These are phyloP conservation scores for Cerastis leucographa DNA, from an alignment of 2,888 invertebrate species.

Conservation along the genomic window DNA sequence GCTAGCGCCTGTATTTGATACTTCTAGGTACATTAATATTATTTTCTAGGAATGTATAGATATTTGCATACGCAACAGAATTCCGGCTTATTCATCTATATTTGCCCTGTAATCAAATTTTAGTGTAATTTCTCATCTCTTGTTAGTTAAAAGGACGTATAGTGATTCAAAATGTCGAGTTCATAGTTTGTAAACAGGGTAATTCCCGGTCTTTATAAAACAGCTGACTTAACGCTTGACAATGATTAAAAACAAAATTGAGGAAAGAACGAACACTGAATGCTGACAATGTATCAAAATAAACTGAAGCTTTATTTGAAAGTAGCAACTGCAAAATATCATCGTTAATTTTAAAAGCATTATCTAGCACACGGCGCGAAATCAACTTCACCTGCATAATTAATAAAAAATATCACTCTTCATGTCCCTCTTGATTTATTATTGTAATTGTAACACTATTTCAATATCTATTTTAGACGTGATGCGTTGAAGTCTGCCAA, in stretches of 20 bases:
- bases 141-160: slow-evolving; percentile 26
- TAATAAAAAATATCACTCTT: slow-evolving; percentile 33
- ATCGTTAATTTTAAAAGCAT: not conserved
- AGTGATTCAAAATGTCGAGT: slow-evolving; percentile 34
- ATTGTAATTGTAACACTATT: slow-evolving; percentile 33
- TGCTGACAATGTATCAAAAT: not conserved
- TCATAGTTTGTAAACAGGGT: slow-evolving; percentile 49
- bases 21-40: not conserved
- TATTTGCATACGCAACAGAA: slow-evolving; percentile 55
- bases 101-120: slow-evolving; percentile 52
- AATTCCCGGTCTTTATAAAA: slow-evolving; percentile 25
- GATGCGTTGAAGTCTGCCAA: slow-evolving; percentile 5
- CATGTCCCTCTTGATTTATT: slow-evolving; percentile 34
- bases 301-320: not conserved
- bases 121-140: slow-evolving; percentile 43
- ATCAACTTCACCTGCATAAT: slow-evolving; percentile 15
- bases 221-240: not conserved
- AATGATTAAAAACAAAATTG: not conserved
- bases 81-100: slow-evolving; percentile 56
- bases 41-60: slow-evolving; percentile 19
- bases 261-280: not conserved
- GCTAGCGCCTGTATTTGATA: slow-evolving; percentile 32
- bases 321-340: not conserved
- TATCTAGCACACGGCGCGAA: slow-evolving; percentile 39
- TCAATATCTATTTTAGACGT: slow-evolving; percentile 45